phyloP scores from a whole-genome alignment of 2,113 vertebrate species.

The Calidris pygmaea region DNA sequence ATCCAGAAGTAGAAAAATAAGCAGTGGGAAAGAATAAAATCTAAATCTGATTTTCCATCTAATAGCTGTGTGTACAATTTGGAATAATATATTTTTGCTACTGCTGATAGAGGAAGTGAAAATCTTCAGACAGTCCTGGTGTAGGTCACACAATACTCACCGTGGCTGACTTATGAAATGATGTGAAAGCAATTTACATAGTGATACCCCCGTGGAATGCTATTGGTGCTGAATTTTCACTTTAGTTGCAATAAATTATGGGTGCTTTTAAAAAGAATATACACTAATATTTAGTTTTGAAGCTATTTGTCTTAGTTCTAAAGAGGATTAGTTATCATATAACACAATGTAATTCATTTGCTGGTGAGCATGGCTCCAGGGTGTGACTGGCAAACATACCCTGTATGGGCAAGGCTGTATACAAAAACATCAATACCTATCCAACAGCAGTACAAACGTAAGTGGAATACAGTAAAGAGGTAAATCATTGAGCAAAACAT shows the following conservation, averaged over 20 bases:
- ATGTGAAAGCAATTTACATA: not conserved
- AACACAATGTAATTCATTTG: not conserved
- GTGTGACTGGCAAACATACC: not conserved
- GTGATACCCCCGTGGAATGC: not conserved
- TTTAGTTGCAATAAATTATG: not conserved
- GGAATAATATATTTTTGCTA: not conserved
- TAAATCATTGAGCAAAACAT: not conserved
- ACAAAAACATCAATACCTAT: not conserved
- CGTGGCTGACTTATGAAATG: not conserved
- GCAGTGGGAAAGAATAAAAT: not conserved
- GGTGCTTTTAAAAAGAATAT: not conserved
- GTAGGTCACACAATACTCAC: not conserved
- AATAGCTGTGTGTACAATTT: not conserved
- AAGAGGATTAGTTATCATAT: not conserved
- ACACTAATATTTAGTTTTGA: not conserved
- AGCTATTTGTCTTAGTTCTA: not conserved
- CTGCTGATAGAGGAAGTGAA: not conserved
- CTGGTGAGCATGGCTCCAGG: not conserved
- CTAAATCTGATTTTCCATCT: not conserved
- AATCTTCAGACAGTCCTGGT: not conserved
- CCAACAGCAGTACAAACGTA: not conserved
- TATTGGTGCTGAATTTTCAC: not conserved
- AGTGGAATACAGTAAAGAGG: not conserved
- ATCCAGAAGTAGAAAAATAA: not conserved
- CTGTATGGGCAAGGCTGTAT: not conserved